Base-by-base conservation (phyloP, 2,888 invertebrate species). In the Pharmacophagus antenor region DNA sequence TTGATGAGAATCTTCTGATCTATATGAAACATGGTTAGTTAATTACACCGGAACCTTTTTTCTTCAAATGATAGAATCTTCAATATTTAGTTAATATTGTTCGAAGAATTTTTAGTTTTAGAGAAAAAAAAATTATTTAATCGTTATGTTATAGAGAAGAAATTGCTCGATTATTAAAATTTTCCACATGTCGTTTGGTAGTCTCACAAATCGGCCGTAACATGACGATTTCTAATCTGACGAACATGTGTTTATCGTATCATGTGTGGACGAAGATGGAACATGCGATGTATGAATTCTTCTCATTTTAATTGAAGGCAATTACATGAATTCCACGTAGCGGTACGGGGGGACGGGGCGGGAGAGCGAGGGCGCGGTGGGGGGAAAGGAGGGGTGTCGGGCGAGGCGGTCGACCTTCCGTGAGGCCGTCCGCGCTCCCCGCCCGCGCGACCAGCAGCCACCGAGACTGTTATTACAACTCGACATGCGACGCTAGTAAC, bases 271-370 rank as follows among this genome's bases (percentile, higher is more conserved):
- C 70, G 71, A 74, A 76, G 76, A 78, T 76, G 73, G 72, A 76
- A 74, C 76, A 78, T 74, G 70, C 75, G 72, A 59, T 68, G 63
- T 67, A 67, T 68, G 67, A 70, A 70, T 70, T 80, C 78, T 82
- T 80, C 80, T 84, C 77, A 78, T 85, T 87, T 82, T 87, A 86
- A 87, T 87, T 88, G 84, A 82, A 80, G 80, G 80, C 84, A 86
- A 88, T 87, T 88, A 88, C 79, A 85, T 84, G 82, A 88, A 87
- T 91, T 87, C 86, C 86, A 84, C 87, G 84, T 84, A 85, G 87
- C 85, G 83, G 54, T 62, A 62, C 65, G 61, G 69, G 68, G 72
- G 61, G 65, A 56, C 63, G 65, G 56, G 69, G 69, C 70, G 56
- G 68, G 63, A 56, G 65, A 66, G 66, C 49, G 65, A 67, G 42